Base-by-base conservation (phyloP, 2,797 vertebrate genomes). In the Phalanger gymnotis region DNA sequence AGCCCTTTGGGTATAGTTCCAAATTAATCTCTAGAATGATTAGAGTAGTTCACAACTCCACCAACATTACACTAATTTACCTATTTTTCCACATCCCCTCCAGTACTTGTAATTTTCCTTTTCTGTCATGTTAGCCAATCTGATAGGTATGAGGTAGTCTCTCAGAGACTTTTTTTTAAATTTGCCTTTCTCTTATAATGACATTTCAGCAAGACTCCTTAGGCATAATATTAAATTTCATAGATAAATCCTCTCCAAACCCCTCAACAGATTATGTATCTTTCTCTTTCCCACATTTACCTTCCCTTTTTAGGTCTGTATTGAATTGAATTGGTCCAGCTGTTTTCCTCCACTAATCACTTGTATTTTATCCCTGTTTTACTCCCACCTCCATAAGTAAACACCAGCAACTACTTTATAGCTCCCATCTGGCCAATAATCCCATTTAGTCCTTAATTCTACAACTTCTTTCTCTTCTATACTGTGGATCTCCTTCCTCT, bases 361-460 rank as follows among this genome's bases (percentile, higher is more conserved):
- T 31, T 31, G 73, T 73, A 58, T 73, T 93, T 53, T 57, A 0
- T 34, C 19, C 6, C 14, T 91, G 90, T 9, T 31, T 31, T 31
- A 31, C 25, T 12, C n/a, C 54, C n/a, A 31, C 61, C 53, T 56
- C 54, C 0, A 9, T 10, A 92, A 58, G 14, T 30, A n/a, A 34
- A 53, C 53, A 47, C 11, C 57, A 25, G 53, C 90, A 96, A 96
- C 92, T 54, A 55, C 81, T 52, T 58, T 58, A 58, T 11, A 12
- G 11, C 0, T 54, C 10, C 4, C 55, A 53, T 56, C 73, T 91
- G 73, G 81, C 53, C 54, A 91, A 94, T 66, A 94, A 91, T 34
- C 31, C 11, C 12, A 58, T 58, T n/a, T 89, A 93, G 27, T 22
- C 95, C 73, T 92, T 92, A 92, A 57, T 54, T 93, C 96, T 91